These are phyloP conservation scores for Mastigias papua DNA, from an alignment of 30 jellyfish, hydroid and myxozoan species.

Conservation along the genomic window DNA sequence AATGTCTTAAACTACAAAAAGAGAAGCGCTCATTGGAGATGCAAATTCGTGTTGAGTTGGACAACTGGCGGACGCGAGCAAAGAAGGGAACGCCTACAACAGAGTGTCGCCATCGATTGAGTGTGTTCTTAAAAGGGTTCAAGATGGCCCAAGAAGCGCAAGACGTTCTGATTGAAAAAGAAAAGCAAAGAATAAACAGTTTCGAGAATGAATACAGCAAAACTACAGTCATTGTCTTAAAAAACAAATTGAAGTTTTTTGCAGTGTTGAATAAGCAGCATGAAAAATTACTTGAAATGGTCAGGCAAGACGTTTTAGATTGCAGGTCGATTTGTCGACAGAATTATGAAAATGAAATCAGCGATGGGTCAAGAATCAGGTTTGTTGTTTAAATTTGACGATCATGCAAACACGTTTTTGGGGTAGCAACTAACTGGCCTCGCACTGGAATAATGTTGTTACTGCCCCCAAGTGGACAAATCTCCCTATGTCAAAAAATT, in stretches of 20 bases:
- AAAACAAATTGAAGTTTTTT: conserved; percentile 51
- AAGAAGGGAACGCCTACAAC: conserved; percentile 53
- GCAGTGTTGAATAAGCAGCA: conserved; percentile 63
- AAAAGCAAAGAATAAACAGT: conserved; percentile 25
- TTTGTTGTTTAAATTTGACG: not conserved
- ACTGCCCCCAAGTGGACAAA: no score
- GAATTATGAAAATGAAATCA: conserved; percentile 26
- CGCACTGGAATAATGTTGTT: no score
- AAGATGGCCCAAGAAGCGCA: conserved; percentile 70
- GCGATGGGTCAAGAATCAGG: conserved; percentile 7
- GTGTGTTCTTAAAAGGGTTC: conserved; percentile 46
- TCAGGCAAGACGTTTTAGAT: conserved; percentile 69
- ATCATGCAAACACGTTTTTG: no score
- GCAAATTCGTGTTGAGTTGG: conserved; percentile 65
- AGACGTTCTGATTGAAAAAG: conserved; percentile 68
- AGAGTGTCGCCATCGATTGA: conserved; percentile 68
- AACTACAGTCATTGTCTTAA: conserved; percentile 5
- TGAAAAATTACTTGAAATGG: conserved; percentile 69
- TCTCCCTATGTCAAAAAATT: no score
- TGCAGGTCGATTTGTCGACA: conserved; percentile 59
- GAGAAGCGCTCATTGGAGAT: conserved; percentile 65
- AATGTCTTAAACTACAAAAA: conserved; percentile 41
- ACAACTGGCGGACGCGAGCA: conserved; percentile 76
- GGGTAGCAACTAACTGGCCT: no score
- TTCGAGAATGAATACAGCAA: conserved; percentile 17